A percentile compares a stretch with the other conserved stretches of the same genome.
Evolutionary conservation across 2,113 vertebrate species (phyloP).

Genomic region (Crotalus horridus): DNA sequence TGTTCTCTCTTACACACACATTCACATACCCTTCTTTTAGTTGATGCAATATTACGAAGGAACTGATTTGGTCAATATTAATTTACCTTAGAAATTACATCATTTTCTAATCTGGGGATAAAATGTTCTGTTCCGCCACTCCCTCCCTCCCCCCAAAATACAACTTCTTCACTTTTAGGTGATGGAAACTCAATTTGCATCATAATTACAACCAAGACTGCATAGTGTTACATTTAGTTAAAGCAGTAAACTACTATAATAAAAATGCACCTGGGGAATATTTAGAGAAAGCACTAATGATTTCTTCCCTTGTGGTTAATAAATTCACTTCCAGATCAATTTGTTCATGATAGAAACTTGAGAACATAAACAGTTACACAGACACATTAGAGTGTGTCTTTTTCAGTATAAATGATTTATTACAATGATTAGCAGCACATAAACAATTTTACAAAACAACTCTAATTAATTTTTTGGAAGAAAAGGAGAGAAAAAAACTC

Average conservation of each 20-base stretch:
- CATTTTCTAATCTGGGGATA: not conserved
- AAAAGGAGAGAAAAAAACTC: slow-evolving; percentile 71
- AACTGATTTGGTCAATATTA: not conserved
- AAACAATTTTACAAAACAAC: slow-evolving; percentile 85
- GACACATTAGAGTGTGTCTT: slow-evolving; percentile 80
- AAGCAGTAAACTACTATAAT: slow-evolving; percentile 76
- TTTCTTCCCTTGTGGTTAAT: slow-evolving; percentile 84
- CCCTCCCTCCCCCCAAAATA: slow-evolving; percentile 29
- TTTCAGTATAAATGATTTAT: slow-evolving; percentile 87
- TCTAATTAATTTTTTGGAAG: slow-evolving; percentile 82
- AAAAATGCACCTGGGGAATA: slow-evolving; percentile 79
- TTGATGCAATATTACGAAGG: not conserved
- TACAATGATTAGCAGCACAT: slow-evolving; percentile 82
- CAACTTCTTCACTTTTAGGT: slow-evolving; percentile 48
- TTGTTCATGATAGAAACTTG: slow-evolving; percentile 80
- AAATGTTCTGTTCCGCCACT: not conserved
- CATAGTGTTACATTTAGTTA: slow-evolving; percentile 74
- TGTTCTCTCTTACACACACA: not conserved
- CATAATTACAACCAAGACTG: slow-evolving; percentile 69
- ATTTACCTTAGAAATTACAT: slow-evolving; percentile 7
- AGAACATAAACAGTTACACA: slow-evolving; percentile 76
- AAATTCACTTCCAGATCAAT: slow-evolving; percentile 86
- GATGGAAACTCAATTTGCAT: slow-evolving; percentile 64
- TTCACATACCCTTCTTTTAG: not conserved
- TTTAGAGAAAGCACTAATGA: slow-evolving; percentile 83